These are phyloP conservation scores for Thunnus thynnus DNA, from an alignment of 2,113 vertebrate species.

Conservation along the genomic window DNA sequence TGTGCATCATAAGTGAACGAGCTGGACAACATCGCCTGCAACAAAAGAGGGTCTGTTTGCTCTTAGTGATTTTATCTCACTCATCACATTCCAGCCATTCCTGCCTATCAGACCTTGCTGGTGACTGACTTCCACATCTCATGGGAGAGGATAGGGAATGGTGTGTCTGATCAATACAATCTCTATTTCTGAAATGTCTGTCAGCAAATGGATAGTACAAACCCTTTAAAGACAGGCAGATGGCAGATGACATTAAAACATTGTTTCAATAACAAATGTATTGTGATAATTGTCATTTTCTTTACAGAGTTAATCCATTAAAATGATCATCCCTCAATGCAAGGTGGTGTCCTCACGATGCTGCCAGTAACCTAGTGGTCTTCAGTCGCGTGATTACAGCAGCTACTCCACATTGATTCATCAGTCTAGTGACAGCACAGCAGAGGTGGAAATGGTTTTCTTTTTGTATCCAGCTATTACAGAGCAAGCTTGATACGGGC, in stretches of 20 bases:
- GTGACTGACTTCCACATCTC: slow-evolving; percentile 29
- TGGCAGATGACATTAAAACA: neutral
- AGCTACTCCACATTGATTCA: slow-evolving; percentile 8
- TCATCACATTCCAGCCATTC: slow-evolving; percentile 79
- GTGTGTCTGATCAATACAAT: slow-evolving; percentile 50
- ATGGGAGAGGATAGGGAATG: neutral
- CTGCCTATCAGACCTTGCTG: slow-evolving; percentile 47
- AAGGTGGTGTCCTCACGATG: neutral
- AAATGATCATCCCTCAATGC: neutral
- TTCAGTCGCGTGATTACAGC: neutral
- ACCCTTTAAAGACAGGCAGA: slow-evolving; percentile 13
- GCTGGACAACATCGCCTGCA: slow-evolving; percentile 31
- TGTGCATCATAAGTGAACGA: slow-evolving; percentile 36
- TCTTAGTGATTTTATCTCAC: slow-evolving; percentile 52
- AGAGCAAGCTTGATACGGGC: neutral
- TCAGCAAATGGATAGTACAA: slow-evolving; percentile 41
- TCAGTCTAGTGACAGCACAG: slow-evolving; percentile 21
- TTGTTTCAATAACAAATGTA: neutral
- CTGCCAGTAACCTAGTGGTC: slow-evolving; percentile 7
- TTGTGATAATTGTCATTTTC: neutral
- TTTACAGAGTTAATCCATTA: neutral
- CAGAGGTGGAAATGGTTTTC: neutral
- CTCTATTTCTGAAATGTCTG: slow-evolving; percentile 48
- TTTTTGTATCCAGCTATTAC: neutral
- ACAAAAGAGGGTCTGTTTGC: slow-evolving; percentile 69